Percentiles rank a stretch among this genome's conserved stretches.
Evolutionary conservation across 2,113 vertebrate genomes (phyloP).

Genomic region (Vimba vimba): DNA sequence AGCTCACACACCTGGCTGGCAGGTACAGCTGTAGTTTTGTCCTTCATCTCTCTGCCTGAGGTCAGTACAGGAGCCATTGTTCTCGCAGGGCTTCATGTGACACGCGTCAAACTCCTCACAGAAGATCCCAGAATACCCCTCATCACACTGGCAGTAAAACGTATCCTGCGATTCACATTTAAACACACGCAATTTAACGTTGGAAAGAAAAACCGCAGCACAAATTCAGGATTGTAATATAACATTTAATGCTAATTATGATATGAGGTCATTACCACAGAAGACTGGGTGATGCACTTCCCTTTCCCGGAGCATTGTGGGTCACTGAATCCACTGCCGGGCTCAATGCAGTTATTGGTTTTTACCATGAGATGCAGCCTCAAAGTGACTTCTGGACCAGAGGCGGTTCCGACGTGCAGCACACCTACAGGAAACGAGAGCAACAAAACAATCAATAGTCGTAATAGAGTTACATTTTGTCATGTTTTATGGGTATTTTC

Average conservation of each 20-base stretch:
- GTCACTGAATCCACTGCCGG: slow-evolving; percentile 75
- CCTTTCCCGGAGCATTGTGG: slow-evolving; percentile 89
- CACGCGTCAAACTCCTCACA: slow-evolving; percentile 96
- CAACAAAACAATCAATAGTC: not conserved
- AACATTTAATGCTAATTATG: slow-evolving; percentile 29
- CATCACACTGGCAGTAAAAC: slow-evolving; percentile 90
- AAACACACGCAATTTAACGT: not conserved
- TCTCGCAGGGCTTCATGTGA: slow-evolving; percentile 83
- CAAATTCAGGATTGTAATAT: not conserved
- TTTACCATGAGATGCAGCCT: slow-evolving; percentile 91
- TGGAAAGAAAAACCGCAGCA: not conserved
- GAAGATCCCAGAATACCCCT: slow-evolving; percentile 83
- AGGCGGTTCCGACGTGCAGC: slow-evolving; percentile 65
- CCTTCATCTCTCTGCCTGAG: slow-evolving; percentile 81
- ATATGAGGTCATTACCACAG: slow-evolving; percentile 78
- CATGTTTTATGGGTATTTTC: not conserved
- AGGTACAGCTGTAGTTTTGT: slow-evolving; percentile 88
- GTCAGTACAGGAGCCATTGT: slow-evolving; percentile 86
- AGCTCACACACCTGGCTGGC: slow-evolving; percentile 80
- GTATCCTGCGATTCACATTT: slow-evolving; percentile 76
- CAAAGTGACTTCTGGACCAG: slow-evolving; percentile 85
- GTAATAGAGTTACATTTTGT: not conserved
- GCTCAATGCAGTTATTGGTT: slow-evolving; percentile 83
- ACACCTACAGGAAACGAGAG: slow-evolving; percentile 65
- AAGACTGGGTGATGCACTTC: slow-evolving; percentile 84